phyloP scores from a whole-genome alignment of 2,797 vertebrate species.

The Megaceryle alcyon region DNA sequence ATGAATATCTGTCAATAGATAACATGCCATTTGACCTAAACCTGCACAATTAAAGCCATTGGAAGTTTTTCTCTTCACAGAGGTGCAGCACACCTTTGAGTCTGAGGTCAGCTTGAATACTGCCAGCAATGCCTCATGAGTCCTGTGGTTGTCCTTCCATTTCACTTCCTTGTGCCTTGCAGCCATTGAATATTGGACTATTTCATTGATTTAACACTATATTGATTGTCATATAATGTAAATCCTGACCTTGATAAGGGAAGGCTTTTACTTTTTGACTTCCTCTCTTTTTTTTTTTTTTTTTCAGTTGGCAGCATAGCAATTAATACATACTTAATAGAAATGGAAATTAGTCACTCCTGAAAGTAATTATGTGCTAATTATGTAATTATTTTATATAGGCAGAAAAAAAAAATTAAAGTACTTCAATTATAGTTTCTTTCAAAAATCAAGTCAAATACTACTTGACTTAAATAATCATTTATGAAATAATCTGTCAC shows the following conservation, averaged over 20 bases:
- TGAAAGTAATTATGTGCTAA: slow-evolving; percentile 70
- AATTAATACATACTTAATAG: slow-evolving; percentile 44
- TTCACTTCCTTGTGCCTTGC: not conserved
- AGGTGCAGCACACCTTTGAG: not conserved
- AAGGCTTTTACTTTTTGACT: not conserved
- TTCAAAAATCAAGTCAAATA: slow-evolving; percentile 66
- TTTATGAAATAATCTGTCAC: slow-evolving; percentile 70
- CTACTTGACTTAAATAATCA: slow-evolving; percentile 71
- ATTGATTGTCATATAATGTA: not conserved
- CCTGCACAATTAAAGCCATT: not conserved
- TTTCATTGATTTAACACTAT: not conserved
- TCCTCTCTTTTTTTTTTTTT: not conserved
- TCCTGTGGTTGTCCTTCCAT: not conserved
- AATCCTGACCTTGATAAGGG: slow-evolving; percentile 32
- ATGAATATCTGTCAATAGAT: not conserved
- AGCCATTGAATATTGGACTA: not conserved
- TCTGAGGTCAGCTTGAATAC: not conserved
- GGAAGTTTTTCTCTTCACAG: not conserved
- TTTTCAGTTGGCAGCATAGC: not conserved
- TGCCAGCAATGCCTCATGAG: not conserved
- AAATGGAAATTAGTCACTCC: slow-evolving; percentile 63
- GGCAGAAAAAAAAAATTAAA: slow-evolving; percentile 34
- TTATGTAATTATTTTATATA: slow-evolving; percentile 73
- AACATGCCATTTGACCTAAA: not conserved
- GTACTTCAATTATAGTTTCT: slow-evolving; percentile 61